Evolutionary conservation across 2,113 vertebrate genomes (phyloP).

Genomic region (Scatophagus argus): DNA sequence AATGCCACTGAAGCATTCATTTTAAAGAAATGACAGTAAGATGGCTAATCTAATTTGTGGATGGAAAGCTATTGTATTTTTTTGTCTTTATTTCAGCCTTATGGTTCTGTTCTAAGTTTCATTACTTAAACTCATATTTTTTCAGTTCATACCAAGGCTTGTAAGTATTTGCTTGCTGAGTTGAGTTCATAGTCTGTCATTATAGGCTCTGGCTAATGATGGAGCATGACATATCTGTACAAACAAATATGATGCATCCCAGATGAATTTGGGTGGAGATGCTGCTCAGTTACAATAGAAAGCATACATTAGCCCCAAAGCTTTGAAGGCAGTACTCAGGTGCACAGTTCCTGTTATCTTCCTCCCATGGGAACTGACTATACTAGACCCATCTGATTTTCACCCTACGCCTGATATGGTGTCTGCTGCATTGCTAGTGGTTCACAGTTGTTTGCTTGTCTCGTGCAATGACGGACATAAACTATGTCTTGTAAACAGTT

Average conservation of each 20-base stretch:
- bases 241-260: slow-evolving; percentile 7
- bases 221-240: neutral
- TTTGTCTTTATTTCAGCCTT: neutral
- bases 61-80: neutral
- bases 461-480: neutral
- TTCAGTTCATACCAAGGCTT: slow-evolving; percentile 7
- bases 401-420: slow-evolving; percentile 24
- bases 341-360: slow-evolving; percentile 36
- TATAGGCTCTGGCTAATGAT: slow-evolving; percentile 13
- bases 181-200: slow-evolving; percentile 26
- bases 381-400: slow-evolving; percentile 39
- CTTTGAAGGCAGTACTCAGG: slow-evolving; percentile 33
- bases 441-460: slow-evolving; percentile 11
- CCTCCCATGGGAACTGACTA: slow-evolving; percentile 48
- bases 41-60: slow-evolving; percentile 17
- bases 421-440: slow-evolving; percentile 16
- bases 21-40: slow-evolving; percentile 16
- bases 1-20: slow-evolving; percentile 24
- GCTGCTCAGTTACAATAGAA: slow-evolving; percentile 12
- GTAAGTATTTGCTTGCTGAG: slow-evolving; percentile 21
- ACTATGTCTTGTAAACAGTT: neutral
- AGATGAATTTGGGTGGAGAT: slow-evolving; percentile 15
- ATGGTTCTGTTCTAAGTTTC: neutral
- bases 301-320: neutral
- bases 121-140: neutral